Evolutionary conservation across 2,888 invertebrate genomes (phyloP).

Genomic region (Dione juno): DNA sequence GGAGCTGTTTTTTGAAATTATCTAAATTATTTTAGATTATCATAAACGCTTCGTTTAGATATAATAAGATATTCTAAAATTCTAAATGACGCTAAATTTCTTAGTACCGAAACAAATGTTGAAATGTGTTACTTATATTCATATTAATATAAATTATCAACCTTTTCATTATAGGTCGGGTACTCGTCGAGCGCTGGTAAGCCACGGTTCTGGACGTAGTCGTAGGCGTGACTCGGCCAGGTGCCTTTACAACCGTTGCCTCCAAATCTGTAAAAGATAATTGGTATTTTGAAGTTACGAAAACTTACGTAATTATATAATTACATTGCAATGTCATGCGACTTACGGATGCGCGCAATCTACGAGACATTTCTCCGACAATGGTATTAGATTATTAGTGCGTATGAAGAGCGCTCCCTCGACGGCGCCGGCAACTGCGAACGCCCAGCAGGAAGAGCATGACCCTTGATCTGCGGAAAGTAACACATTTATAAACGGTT

Average conservation of each 20-base stretch:
- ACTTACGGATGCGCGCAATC: slow-evolving; percentile 71
- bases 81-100: too few relatives aligned
- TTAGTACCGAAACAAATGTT: too few relatives aligned
- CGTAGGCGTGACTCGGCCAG: slow-evolving; percentile 70
- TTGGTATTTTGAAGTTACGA: background rate
- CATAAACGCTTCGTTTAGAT: too few relatives aligned
- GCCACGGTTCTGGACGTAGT: slow-evolving; percentile 63
- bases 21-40: too few relatives aligned
- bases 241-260: slow-evolving; percentile 66
- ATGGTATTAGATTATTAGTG: slow-evolving; percentile 63
- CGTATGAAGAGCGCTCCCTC: slow-evolving; percentile 71
- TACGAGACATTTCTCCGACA: slow-evolving; percentile 71
- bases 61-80: too few relatives aligned
- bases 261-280: slow-evolving; percentile 56
- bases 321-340: background rate
- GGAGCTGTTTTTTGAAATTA: too few relatives aligned
- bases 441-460: slow-evolving; percentile 76
- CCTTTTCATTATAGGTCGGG: slow-evolving; percentile 60
- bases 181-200: slow-evolving; percentile 63
- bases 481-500: background rate
- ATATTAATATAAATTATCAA: slow-evolving; percentile 39
- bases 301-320: too few relatives aligned
- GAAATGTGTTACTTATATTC: too few relatives aligned
- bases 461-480: slow-evolving; percentile 62
- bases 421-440: slow-evolving; percentile 72